Base-by-base conservation (phyloP, 2,797 vertebrate genomes). In the Coregonus sp. region DNA sequence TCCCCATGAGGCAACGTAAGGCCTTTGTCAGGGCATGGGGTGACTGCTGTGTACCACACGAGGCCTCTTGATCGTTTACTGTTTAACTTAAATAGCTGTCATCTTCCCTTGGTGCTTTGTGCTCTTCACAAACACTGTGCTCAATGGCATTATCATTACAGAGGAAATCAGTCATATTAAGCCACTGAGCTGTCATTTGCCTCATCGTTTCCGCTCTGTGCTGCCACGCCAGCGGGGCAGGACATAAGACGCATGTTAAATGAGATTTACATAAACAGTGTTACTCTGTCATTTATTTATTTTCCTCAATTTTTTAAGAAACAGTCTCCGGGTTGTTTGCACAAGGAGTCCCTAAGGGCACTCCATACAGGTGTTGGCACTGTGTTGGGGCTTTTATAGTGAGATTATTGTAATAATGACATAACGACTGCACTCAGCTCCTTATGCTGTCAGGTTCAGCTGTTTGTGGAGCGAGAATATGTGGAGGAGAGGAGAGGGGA, bases 261-360 rank as follows among this genome's bases (percentile, higher is more conserved):
- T 85, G 81, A 88, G 89, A 92, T 93, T 94, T 92, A 87, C 90
- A 88, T 92, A 89, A 92, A 86, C 82, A 90, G 85, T 82, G 81
- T 86, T 82, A 85, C 82, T 88, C 83, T 70, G 83, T 87, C 85
- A 86, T 80, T 90, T 89, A 88, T 93, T 89, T 87, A 87, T 91
- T 89, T 86, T 75, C 76, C 31, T 63, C 76, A 67, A 67, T 37
- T 66, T 51, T 73, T 25, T 5, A 54, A 52, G 20, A 72, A 52
- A 3, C 29, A 31, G 59, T 75, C 51, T 71, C 67, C 14, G 70
- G 73, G 63, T 76, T 84, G 81, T 79, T 81, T 47, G 56, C 81
- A 75, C 61, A 70, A 69, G 40, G 15, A 1, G 54, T 82, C 77
- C 83, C 72, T 4, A 59, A 61, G 80, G 78, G 65, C 66, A 47